Evolutionary conservation across 2,113 vertebrate species (phyloP), one percentile per base, ranked within the genome.

Genomic region (Gymnarchus niloticus): DNA sequence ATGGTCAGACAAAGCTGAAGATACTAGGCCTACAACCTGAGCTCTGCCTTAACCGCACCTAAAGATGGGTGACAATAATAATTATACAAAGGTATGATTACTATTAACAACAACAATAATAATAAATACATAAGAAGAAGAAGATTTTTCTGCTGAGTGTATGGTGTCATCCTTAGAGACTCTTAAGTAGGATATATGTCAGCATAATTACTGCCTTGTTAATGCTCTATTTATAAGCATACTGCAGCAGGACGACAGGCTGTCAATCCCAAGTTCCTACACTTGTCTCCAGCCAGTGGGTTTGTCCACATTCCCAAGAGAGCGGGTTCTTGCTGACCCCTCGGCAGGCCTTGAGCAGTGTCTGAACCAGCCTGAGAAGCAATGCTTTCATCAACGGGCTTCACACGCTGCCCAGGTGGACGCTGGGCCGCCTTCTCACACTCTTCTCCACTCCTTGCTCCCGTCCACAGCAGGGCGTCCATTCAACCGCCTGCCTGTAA

Each of bases 381-480:
- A 65, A 33, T 81, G 82, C 88, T 90, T 90, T 90, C 78, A 88
- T 90, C 87, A 87, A n/a, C 12, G 19, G 84, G 85, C 87, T 89
- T 90, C 88, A 88, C 86, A 87, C 57, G 78, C 84, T 86, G 85
- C 82, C 83, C 44, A 51, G 46, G 49, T 21, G 46, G 46, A 84
- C 52, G 23, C 33, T 33, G 23, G 49, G 25, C 28, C 81, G 37
- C 28, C 28, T 19, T 56, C n/a, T 54, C 80, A n/a, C 14, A 25
- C 25, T 14, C 46, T 23, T 49, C 12, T 21, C 21, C 54, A 85
- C 84, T 86, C 78, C 76, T 85, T 81, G 85, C 87, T 86, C 86
- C 65, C 81, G 86, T 86, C 88, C 88, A 57, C 90, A 89, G 88
- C 86, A 77, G 88, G 88, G 88, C 85, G 87, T 88, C 88, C 81